A percentile compares a stretch with the other conserved stretches of the same genome.
Conservation (phyloP, 2,113 vertebrate species). For the Planiliza haematocheilus region DNA sequence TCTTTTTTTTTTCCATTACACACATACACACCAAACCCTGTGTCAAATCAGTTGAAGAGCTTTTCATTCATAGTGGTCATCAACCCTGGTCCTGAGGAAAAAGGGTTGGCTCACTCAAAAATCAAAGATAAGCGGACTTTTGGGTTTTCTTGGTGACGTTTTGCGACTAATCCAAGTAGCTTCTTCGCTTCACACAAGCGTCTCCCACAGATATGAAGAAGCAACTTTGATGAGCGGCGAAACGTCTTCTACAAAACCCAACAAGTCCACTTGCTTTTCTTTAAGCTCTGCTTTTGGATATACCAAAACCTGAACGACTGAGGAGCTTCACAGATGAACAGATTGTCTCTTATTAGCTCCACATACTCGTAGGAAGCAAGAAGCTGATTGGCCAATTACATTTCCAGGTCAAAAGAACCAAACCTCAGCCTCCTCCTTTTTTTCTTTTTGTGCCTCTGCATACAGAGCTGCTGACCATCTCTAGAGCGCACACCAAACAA, state of each 20-base stretch:
- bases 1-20: neutral
- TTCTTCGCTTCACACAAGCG: no score
- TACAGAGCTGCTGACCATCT: conserved; percentile 32
- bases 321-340: neutral
- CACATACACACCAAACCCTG: neutral
- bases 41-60: neutral
- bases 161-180: no score
- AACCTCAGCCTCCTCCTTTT: neutral
- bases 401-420: conserved; percentile 4
- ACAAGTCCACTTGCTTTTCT: no score
- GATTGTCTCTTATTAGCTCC: neutral
- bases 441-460: neutral
- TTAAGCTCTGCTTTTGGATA: no score
- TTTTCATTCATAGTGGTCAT: conserved; percentile 35
- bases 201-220: no score
- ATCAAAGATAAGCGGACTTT: no score
- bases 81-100: conserved; percentile 8
- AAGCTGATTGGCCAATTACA: no score
- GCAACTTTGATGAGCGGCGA: no score
- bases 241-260: no score
- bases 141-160: no score
- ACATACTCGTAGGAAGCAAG: neutral
- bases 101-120: no score
- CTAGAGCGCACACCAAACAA: conserved; percentile 18
- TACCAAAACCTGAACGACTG: no score